Evolutionary conservation across 2,797 vertebrate species (phyloP).

Genomic region (Oreochromis grahami): DNA sequence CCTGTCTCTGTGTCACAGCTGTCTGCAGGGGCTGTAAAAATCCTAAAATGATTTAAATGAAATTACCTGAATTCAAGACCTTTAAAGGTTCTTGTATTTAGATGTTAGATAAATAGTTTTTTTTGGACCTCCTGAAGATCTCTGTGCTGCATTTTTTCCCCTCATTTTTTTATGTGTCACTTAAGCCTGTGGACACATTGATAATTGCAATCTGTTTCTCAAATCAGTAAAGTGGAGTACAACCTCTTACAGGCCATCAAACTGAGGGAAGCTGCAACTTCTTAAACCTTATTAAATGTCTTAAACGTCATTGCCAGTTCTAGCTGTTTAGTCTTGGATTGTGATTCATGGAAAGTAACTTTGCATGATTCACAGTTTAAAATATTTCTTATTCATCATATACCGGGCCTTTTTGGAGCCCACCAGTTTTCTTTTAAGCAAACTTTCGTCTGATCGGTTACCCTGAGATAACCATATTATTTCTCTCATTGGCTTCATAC

Average conservation of each 20-base stretch:
- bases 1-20: not conserved
- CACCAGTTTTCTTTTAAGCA: not conserved
- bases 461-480: not conserved
- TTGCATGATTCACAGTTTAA: not conserved
- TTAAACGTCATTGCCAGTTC: not conserved
- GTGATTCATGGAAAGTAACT: not conserved
- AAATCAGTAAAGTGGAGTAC: not conserved
- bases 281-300: not conserved
- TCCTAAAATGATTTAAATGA: not conserved
- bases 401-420: not conserved
- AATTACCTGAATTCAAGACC: not conserved
- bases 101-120: not conserved
- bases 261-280: not conserved
- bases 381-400: not conserved
- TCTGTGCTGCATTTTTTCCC: fast-evolving
- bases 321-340: not conserved
- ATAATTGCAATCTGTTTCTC: not conserved
- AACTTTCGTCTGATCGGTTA: not conserved
- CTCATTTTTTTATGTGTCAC: not conserved
- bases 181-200: not conserved
- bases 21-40: not conserved
- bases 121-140: not conserved
- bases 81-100: not conserved
- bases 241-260: not conserved
- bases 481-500: not conserved